Evolutionary conservation across 1,140 invertebrate species (phyloP).

Genomic region (Heliothis subflexa): DNA sequence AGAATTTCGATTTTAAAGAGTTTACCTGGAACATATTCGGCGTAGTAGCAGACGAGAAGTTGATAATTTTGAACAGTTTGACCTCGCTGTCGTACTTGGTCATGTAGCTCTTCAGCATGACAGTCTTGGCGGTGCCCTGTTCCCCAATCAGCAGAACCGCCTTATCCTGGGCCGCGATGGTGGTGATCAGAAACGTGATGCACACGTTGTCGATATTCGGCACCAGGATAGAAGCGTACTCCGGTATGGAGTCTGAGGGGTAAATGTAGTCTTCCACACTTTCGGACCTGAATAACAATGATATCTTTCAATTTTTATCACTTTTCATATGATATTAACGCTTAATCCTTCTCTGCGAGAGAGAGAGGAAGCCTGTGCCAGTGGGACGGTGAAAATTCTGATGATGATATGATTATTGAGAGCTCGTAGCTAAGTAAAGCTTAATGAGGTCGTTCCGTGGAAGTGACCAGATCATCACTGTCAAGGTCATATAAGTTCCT

Average conservation of each 20-base stretch:
- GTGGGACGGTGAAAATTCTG: no score
- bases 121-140: conserved; percentile 96
- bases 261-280: conserved; percentile 92
- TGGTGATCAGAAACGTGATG: conserved; percentile 92
- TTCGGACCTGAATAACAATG: conserved; percentile 86
- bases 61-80: conserved; percentile 93
- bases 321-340: no score
- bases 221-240: conserved; percentile 94
- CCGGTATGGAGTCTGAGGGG: conserved; percentile 90
- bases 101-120: conserved; percentile 95
- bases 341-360: no score
- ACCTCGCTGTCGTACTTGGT: conserved; percentile 91
- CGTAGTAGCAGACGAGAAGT: conserved; percentile 96
- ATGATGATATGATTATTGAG: no score
- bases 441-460: no score
- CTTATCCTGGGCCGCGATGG: conserved; percentile 93
- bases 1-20: background rate
- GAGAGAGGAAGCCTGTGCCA: no score
- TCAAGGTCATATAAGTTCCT: no score
- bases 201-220: conserved; percentile 96
- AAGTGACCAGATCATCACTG: no score
- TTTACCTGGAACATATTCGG: conserved; percentile 91
- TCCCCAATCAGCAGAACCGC: conserved; percentile 94
- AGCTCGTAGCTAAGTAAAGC: no score
- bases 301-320: background rate